These are phyloP conservation scores for Euschistus heros DNA, from an alignment of 1,140 invertebrate species.

Conservation along the genomic window DNA sequence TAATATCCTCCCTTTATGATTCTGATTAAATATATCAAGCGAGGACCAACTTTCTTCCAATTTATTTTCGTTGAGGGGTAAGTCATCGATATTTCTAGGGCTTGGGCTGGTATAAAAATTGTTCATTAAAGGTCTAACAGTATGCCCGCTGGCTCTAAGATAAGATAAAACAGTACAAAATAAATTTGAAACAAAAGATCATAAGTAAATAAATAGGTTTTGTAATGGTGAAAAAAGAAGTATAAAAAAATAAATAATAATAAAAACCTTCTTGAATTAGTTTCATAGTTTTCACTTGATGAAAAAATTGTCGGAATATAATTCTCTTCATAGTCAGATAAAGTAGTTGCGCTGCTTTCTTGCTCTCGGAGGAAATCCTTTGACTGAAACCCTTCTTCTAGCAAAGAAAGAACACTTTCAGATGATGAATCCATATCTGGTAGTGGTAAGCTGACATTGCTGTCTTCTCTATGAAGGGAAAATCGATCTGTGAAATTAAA, in stretches of 20 bases:
- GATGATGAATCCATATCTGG: background rate
- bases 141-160: slow-evolving; percentile 17
- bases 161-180: background rate
- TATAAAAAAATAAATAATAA: too few relatives aligned
- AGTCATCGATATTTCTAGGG: background rate
- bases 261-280: slow-evolving; percentile 7
- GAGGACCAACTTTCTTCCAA: slow-evolving; percentile 33
- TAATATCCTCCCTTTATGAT: slow-evolving; percentile 31
- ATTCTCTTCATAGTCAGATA: background rate
- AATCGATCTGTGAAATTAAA: slow-evolving; percentile 9
- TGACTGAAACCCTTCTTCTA: slow-evolving; percentile 11
- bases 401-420: slow-evolving; percentile 12
- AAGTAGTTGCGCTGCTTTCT: background rate
- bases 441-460: slow-evolving; percentile 13
- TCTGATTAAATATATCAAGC: slow-evolving; percentile 31
- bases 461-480: slow-evolving; percentile 3
- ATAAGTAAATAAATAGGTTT: background rate
- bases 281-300: background rate
- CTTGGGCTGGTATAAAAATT: slow-evolving; percentile 11
- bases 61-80: slow-evolving; percentile 20
- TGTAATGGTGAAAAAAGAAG: background rate
- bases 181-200: background rate
- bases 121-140: slow-evolving; percentile 17
- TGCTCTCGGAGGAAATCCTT: background rate
- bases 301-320: slow-evolving; percentile 2